Percentiles rank a stretch among this genome's conserved stretches.
Conservation (phyloP, 2,888 invertebrate genomes). For the Melanargia galathea region DNA sequence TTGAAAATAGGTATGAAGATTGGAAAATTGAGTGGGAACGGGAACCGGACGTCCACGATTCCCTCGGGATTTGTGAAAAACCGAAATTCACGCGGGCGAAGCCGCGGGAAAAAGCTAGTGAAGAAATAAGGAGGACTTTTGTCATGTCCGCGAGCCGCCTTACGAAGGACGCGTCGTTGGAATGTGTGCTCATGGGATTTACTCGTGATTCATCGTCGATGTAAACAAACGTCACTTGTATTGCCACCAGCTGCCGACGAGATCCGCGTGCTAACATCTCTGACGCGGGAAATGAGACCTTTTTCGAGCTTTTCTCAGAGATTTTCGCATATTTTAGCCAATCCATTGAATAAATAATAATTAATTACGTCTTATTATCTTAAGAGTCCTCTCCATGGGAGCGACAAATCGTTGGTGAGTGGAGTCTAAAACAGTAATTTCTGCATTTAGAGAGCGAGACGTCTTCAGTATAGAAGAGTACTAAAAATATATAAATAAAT, state of each 20-base stretch:
- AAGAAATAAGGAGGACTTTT: background rate
- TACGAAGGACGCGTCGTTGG: slow-evolving; percentile 53
- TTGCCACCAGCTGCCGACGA: slow-evolving; percentile 50
- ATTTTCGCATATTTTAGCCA: slow-evolving; percentile 9
- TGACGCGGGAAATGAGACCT: slow-evolving; percentile 11
- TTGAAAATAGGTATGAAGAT: too few species aligned
- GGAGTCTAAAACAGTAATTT: too few species aligned
- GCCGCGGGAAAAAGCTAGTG: too few species aligned
- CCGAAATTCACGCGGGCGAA: too few species aligned
- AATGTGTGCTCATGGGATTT: slow-evolving; percentile 61
- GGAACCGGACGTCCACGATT: too few species aligned
- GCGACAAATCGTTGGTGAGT: too few species aligned
- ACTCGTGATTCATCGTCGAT: slow-evolving; percentile 70
- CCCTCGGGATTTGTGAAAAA: too few species aligned
- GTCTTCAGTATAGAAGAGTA: too few species aligned
- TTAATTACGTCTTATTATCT: background rate
- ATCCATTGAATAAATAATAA: background rate
- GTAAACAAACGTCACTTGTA: slow-evolving; percentile 66
- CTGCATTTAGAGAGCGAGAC: too few species aligned
- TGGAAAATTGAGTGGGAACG: too few species aligned
- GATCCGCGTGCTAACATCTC: slow-evolving; percentile 59
- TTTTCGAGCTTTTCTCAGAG: background rate
- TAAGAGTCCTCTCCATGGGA: too few species aligned
- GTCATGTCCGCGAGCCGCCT: slow-evolving; percentile 54
- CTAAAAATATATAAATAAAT: too few species aligned